Base-by-base conservation (phyloP, 1,140 invertebrate genomes). In the Apis dorsata region DNA sequence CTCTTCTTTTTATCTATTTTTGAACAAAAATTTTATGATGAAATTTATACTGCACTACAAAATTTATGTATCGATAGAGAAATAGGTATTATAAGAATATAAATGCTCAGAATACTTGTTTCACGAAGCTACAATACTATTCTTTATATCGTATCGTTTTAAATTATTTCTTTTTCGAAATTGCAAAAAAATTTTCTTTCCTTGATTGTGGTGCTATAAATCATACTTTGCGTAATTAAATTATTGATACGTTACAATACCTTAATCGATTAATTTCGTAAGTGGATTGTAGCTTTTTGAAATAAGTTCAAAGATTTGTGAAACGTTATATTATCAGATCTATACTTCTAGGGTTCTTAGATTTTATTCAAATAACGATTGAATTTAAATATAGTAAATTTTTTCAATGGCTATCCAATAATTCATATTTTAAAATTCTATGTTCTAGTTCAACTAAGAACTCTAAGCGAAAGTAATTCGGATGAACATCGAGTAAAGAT, bases 101-200 rank as follows among this genome's bases (percentile, higher is more conserved):
- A 15, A 66, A 59, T 65, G 78, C 51, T 73, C 69, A 65, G 28
- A 53, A 55, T 49, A 80, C 78, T 73, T 73, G 44, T 80, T 73
- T 80, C 78, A 72, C 49, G 15, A 80, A 72, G 59, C 69, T 73
- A 60, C 55, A 70, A 79, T 13, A 15, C 28, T 59, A n/a, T 49
- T 28, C 19, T 15, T 44, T 17, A 34, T 59, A 1, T 60, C 1
- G 7, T 17, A 34, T 17, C 21, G 24, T 55, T 15, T 24, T 59
- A 19, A 9, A 1, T 57, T 28, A 1, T 8, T 55, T 53, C 28
- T n/a, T 57, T 17, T 28, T 17, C 7, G n/a, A 8, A 71, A 55
- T 19, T 15, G 21, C 19, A 34, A 53, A 15, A 60, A 9, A 3
- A 21, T 28, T 24, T 1, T 60, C 66, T 8, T 21, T 28, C 57